Percentiles rank a stretch among this genome's conserved stretches.
phyloP scores from a whole-genome alignment of 2,888 invertebrate species.

The Lissonota sp. region DNA sequence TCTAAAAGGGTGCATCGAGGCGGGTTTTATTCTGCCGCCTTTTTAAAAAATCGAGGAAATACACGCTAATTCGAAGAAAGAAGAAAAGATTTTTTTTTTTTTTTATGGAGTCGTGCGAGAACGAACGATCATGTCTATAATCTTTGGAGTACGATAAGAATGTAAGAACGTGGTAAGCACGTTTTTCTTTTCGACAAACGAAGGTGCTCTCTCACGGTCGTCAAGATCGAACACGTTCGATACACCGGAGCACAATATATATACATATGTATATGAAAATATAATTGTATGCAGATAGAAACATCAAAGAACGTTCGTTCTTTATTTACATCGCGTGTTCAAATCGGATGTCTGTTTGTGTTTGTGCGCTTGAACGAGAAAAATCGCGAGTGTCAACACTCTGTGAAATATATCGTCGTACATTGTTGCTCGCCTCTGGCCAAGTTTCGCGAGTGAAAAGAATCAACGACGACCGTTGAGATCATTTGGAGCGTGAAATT shows the following conservation, averaged over 20 bases:
- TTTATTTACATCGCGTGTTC: no score
- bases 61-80: background rate
- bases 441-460: no score
- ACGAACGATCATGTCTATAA: slow-evolving; percentile 34
- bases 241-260: background rate
- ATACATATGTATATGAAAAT: background rate
- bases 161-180: slow-evolving; percentile 11
- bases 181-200: slow-evolving; percentile 5
- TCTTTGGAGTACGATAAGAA: slow-evolving; percentile 7
- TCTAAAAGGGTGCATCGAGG: background rate
- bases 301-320: slow-evolving; percentile 15
- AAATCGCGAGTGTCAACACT: no score
- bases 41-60: background rate
- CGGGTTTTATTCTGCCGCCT: background rate
- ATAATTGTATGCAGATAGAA: background rate
- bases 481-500: no score
- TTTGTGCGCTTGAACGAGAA: background rate
- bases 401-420: no score
- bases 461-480: no score
- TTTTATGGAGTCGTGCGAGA: background rate
- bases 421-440: no score
- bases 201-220: background rate
- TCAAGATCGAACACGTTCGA: background rate
- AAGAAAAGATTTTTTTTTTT: background rate
- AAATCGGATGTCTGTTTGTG: slow-evolving; percentile 2